Percentiles rank a stretch among this genome's conserved stretches.
phyloP scores from a whole-genome alignment of 2,888 invertebrate genomes.

The Sminthurides aquaticus region DNA sequence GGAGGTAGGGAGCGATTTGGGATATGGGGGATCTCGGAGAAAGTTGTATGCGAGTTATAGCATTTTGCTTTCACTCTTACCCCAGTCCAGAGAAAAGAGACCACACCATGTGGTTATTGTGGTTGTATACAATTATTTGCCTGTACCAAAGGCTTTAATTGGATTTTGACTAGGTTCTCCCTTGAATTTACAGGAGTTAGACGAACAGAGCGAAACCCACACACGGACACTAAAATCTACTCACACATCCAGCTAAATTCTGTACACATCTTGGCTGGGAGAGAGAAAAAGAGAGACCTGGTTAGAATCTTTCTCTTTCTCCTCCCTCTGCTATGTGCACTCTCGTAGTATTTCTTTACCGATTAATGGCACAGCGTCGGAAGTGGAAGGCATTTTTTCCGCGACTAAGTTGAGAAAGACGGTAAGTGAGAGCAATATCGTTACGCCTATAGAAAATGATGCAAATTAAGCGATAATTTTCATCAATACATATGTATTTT shows the following conservation, averaged over 20 bases:
- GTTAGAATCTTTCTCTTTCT: constrained; percentile 1
- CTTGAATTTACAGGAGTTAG: constrained; percentile 2
- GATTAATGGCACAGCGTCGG: constrained; percentile 99
- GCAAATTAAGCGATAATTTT: background rate
- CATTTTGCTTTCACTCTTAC: background rate
- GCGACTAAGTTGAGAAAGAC: constrained; percentile 99
- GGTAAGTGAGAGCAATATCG: constrained; percentile 98
- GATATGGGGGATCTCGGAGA: background rate
- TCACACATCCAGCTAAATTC: background rate
- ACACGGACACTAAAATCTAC: background rate
- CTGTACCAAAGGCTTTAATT: background rate
- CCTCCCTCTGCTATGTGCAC: no score
- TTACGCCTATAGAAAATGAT: constrained; percentile 67
- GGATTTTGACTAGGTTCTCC: background rate
- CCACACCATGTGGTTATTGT: background rate
- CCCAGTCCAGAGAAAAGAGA: background rate
- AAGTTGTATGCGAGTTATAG: background rate
- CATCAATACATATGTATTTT: background rate
- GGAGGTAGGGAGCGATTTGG: no score
- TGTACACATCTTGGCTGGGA: background rate
- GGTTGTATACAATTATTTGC: background rate
- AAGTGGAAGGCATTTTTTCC: constrained; percentile 99
- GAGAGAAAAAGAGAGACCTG: background rate
- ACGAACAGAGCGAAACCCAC: constrained; percentile 22
- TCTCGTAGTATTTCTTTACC: constrained; percentile 61